Evolutionary conservation across 2,888 invertebrate species (phyloP).

Genomic region (Agonopterix arenella): DNA sequence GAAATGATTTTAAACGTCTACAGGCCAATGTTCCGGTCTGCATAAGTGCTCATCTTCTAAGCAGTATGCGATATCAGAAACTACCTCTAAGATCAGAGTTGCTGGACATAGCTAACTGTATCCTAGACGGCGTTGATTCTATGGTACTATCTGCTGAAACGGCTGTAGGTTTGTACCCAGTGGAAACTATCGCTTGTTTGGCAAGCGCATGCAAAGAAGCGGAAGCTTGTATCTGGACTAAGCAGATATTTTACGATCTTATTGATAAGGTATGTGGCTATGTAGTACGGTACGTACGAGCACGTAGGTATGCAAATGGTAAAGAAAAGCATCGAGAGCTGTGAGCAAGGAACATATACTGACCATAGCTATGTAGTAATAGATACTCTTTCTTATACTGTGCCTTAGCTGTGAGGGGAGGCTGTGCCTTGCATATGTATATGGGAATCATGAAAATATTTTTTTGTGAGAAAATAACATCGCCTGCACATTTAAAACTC

Average conservation of each 20-base stretch:
- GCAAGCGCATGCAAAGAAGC: constrained; percentile 80
- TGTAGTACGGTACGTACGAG: no score
- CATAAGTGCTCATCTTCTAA: constrained; percentile 48
- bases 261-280: constrained; percentile 47
- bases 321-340: no score
- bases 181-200: constrained; percentile 59
- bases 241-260: constrained; percentile 55
- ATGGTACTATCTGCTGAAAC: constrained; percentile 83
- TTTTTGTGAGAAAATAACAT: no score
- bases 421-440: no score
- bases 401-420: no score
- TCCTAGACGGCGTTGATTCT: constrained; percentile 84
- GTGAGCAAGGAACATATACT: no score
- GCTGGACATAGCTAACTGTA: constrained; percentile 83
- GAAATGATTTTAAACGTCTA: background rate
- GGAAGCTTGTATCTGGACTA: constrained; percentile 80
- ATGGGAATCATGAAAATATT: no score
- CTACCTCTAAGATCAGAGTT: constrained; percentile 77
- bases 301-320: no score
- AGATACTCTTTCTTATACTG: no score
- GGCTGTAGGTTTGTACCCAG: constrained; percentile 79
- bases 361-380: no score
- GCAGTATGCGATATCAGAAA: constrained; percentile 47
- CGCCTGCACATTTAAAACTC: no score
- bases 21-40: constrained; percentile 55